Evolutionary conservation across 2,888 invertebrate genomes (phyloP).

Genomic region (Agriopis marginaria): DNA sequence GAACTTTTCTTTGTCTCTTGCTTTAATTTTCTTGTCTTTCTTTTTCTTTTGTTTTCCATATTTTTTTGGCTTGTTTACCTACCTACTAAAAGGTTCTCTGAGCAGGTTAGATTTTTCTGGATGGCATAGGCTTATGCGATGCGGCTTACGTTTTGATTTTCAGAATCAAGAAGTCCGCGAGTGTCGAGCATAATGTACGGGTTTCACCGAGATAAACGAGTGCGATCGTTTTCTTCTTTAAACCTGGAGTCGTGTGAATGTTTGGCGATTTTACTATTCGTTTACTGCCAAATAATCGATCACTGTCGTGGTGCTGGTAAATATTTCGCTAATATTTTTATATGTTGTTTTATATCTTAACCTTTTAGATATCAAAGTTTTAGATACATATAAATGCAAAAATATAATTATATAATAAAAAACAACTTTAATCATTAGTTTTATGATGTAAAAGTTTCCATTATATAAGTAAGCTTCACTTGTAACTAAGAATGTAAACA

Average conservation of each 20-base stretch:
- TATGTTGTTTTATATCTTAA: no score
- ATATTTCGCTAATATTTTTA: not conserved
- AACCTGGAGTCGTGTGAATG: conserved; percentile 87
- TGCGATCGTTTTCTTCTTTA: conserved; percentile 78
- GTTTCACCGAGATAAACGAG: conserved; percentile 51
- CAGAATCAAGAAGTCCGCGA: conserved; percentile 40
- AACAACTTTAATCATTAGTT: not conserved
- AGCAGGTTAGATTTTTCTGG: not conserved
- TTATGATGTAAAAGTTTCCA: not conserved
- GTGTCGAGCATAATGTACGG: conserved; percentile 35
- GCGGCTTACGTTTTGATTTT: conserved; percentile 7
- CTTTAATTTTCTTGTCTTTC: no score
- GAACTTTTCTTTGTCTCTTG: no score
- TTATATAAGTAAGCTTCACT: no score
- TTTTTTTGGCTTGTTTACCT: no score
- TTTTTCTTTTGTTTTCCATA: no score
- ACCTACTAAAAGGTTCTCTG: no score
- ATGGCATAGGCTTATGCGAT: not conserved
- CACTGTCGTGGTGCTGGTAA: conserved; percentile 88
- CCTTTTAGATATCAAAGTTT: no score
- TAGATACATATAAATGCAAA: not conserved
- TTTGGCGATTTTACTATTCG: conserved; percentile 81
- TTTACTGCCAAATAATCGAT: conserved; percentile 86
- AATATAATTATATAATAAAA: no score
- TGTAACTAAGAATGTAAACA: no score